These are phyloP conservation scores for Hippocampus kuda DNA, from an alignment of 2,797 vertebrate genomes.

Conservation along the genomic window DNA sequence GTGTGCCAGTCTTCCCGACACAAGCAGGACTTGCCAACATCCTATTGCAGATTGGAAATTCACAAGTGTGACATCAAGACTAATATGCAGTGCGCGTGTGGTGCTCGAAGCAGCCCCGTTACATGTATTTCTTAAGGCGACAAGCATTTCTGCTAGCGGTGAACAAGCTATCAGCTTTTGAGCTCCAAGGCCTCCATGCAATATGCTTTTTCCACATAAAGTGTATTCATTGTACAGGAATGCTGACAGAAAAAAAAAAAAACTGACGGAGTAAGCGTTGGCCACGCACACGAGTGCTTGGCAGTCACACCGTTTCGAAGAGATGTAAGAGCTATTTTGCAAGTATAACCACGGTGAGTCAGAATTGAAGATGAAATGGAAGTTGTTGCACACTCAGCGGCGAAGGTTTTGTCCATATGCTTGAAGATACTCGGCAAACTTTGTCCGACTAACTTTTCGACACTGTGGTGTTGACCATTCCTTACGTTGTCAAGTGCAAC, in stretches of 20 bases:
- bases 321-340: background rate
- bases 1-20: conserved; percentile 2
- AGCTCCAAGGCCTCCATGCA: conserved; percentile 18
- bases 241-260: conserved; percentile 22
- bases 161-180: conserved; percentile 23
- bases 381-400: background rate
- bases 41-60: conserved; percentile 10
- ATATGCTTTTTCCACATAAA: conserved; percentile 8
- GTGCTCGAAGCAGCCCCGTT: conserved; percentile 48
- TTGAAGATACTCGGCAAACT: background rate
- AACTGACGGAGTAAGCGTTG: conserved; percentile 6
- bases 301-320: background rate
- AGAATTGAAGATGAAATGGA: background rate
- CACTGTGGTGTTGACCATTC: background rate
- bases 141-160: conserved; percentile 38
- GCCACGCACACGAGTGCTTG: background rate
- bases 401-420: background rate
- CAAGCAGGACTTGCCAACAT: conserved; percentile 1
- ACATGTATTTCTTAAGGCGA: conserved; percentile 40
- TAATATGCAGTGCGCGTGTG: conserved; percentile 16
- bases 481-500: background rate
- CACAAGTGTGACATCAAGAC: background rate
- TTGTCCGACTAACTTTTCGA: background rate
- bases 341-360: background rate
- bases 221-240: conserved; percentile 19